Conservation (phyloP, 2,797 vertebrate genomes). For the Meda fulgida region DNA sequence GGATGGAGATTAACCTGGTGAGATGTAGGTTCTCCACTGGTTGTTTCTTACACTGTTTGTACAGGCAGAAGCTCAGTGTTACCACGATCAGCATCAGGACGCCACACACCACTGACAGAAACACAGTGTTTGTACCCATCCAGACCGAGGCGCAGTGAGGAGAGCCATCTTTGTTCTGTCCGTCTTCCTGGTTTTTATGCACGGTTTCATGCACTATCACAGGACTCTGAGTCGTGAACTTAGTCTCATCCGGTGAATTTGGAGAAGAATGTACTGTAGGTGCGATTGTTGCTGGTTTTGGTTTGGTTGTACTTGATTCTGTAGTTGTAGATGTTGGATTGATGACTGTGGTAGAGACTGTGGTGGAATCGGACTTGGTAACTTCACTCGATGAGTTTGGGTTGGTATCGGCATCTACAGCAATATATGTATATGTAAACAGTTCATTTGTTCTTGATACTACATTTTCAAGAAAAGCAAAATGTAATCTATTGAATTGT, state of each 20-base stretch:
- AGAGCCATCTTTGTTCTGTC: not conserved
- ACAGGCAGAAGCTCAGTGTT: conserved; percentile 70
- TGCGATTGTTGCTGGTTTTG: not conserved
- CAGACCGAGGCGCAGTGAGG: conserved; percentile 68
- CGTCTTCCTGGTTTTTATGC: not conserved
- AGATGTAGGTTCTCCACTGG: conserved; percentile 13
- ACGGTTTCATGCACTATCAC: not conserved
- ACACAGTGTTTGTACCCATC: conserved; percentile 69
- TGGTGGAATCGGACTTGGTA: not conserved
- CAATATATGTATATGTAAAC: too few relatives aligned
- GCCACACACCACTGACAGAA: conserved; percentile 64
- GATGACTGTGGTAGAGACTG: not conserved
- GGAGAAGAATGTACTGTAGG: not conserved
- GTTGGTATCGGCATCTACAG: not conserved
- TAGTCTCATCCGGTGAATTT: not conserved
- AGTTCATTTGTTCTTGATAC: too few relatives aligned
- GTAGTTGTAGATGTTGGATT: not conserved
- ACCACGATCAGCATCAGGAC: conserved; percentile 70
- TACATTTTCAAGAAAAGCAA: too few relatives aligned
- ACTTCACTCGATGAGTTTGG: not conserved
- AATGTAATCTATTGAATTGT: too few relatives aligned
- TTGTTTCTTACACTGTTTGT: conserved; percentile 61
- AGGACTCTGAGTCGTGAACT: not conserved
- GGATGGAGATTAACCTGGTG: conserved; percentile 67
- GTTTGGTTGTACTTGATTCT: not conserved